Percentiles rank a stretch among this genome's conserved stretches.
Evolutionary conservation across 2,888 invertebrate genomes (phyloP).

Genomic region (Punctoribates punctum): DNA sequence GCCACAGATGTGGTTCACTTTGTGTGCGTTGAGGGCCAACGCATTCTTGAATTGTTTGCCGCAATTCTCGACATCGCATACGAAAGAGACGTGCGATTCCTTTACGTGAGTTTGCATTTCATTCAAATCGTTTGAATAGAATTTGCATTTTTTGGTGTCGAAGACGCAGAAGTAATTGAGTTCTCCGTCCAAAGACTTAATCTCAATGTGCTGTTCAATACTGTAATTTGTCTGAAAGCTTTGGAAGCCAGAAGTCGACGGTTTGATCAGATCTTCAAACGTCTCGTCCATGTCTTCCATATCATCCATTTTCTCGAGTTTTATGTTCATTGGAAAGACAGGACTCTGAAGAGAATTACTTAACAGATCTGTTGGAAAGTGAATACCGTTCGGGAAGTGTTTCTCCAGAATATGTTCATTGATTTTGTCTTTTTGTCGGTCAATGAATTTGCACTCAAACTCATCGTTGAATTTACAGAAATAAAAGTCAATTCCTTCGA

Average conservation of each 20-base stretch:
- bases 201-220: not conserved
- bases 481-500: not conserved
- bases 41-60: conserved; percentile 2
- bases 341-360: not conserved
- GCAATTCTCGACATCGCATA: not conserved
- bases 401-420: not conserved
- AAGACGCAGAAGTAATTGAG: conserved; percentile 7
- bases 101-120: conserved; percentile 10
- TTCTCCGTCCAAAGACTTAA: not conserved
- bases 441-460: not conserved
- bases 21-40: not conserved
- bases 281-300: not conserved
- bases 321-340: not conserved
- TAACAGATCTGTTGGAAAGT: not conserved
- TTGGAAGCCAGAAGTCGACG: not conserved
- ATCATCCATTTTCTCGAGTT: not conserved
- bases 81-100: not conserved
- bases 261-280: not conserved
- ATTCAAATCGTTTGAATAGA: not conserved
- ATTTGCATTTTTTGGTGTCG: not conserved
- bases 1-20: conserved; percentile 7
- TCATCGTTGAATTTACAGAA: not conserved
- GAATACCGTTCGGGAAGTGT: not conserved
- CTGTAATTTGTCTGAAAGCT: not conserved
- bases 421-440: not conserved